Conservation (phyloP, 1,140 invertebrate genomes). For the Tribolium madens region DNA sequence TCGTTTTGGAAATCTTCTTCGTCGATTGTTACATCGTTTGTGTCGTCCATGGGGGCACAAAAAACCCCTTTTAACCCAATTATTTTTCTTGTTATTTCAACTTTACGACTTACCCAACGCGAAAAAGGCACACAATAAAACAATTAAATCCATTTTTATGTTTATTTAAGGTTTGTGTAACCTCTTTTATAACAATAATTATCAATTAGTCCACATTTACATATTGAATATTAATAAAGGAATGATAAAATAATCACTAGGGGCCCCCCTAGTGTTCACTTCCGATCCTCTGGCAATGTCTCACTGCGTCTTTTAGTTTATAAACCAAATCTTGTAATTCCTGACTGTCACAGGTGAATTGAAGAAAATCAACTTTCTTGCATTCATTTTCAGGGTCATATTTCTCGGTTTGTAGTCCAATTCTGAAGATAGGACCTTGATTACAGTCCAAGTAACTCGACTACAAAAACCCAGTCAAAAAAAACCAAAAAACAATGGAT, state of each 20-base stretch:
- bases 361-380: slow-evolving; percentile 66
- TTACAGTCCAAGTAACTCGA: slow-evolving; percentile 63
- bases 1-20: too few relatives aligned
- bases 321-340: slow-evolving; percentile 76
- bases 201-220: slow-evolving; percentile 14
- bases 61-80: not conserved
- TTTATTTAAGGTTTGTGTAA: not conserved
- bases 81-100: not conserved
- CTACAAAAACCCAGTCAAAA: slow-evolving; percentile 60
- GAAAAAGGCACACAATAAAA: slow-evolving; percentile 6
- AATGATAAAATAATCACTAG: slow-evolving; percentile 16
- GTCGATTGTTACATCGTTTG: not conserved
- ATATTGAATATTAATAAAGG: slow-evolving; percentile 20
- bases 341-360: slow-evolving; percentile 73
- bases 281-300: slow-evolving; percentile 72
- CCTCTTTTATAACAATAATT: slow-evolving; percentile 2
- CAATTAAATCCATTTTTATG: not conserved
- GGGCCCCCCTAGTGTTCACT: slow-evolving; percentile 47
- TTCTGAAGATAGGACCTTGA: slow-evolving; percentile 65
- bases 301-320: slow-evolving; percentile 74
- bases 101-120: not conserved
- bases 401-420: slow-evolving; percentile 64
- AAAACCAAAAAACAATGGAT: slow-evolving; percentile 41
- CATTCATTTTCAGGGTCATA: slow-evolving; percentile 65
- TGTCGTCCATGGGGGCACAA: not conserved